Evolutionary conservation across 2,797 vertebrate species (phyloP).

Genomic region (Margarornis squamiger): DNA sequence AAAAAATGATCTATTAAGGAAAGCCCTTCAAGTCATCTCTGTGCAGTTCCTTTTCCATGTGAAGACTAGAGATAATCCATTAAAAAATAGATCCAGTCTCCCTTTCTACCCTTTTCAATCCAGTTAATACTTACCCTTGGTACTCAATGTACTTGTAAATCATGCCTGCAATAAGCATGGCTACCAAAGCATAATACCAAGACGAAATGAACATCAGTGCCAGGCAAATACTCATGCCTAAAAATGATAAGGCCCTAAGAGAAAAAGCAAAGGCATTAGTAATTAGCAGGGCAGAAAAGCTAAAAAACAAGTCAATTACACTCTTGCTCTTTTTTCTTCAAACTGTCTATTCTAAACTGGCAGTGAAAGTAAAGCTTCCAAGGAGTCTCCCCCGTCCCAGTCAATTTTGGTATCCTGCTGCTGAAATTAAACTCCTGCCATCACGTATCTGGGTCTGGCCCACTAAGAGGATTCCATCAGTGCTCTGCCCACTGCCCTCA

Average conservation of each 20-base stretch:
- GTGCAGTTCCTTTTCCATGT: background rate
- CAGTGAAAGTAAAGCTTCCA: background rate
- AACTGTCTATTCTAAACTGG: background rate
- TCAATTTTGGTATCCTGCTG: background rate
- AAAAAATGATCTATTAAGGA: background rate
- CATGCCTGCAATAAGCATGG: conserved; percentile 97
- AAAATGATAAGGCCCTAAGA: conserved; percentile 91
- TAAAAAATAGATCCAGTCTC: background rate
- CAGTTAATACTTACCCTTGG: conserved; percentile 87
- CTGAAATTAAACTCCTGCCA: background rate
- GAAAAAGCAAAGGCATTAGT: background rate
- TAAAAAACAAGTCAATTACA: background rate
- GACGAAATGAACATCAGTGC: conserved; percentile 99
- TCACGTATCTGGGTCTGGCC: background rate
- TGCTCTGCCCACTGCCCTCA: background rate
- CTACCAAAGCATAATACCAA: conserved; percentile 98
- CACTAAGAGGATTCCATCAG: background rate
- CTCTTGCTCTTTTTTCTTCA: background rate
- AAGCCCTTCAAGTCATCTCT: background rate
- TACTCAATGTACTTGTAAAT: conserved; percentile 99
- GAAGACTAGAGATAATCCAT: background rate
- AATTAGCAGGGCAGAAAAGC: background rate
- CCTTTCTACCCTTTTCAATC: background rate
- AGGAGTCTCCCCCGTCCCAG: background rate
- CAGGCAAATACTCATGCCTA: conserved; percentile 98